phyloP scores from a whole-genome alignment of 2,797 vertebrate species.

The Chrysocyon brachyurus region DNA sequence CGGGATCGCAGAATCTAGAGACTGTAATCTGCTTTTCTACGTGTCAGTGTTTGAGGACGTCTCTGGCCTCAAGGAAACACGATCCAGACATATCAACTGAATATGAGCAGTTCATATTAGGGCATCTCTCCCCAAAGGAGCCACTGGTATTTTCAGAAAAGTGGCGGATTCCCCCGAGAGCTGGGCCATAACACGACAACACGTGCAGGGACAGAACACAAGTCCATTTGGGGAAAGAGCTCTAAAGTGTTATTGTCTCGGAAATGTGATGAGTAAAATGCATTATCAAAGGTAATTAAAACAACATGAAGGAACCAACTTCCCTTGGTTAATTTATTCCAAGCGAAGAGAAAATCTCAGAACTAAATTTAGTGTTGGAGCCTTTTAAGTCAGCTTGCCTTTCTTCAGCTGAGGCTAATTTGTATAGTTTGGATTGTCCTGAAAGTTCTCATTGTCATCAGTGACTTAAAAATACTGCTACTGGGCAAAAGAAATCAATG shows the following conservation, averaged over 20 bases:
- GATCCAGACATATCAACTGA: not conserved
- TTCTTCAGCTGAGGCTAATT: constrained; percentile 77
- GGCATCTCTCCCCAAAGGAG: not conserved
- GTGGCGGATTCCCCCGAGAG: not conserved
- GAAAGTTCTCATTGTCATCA: constrained; percentile 79
- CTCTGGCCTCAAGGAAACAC: not conserved
- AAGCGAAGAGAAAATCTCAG: constrained; percentile 73
- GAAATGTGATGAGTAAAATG: constrained; percentile 71
- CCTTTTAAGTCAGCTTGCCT: constrained; percentile 69
- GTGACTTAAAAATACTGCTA: constrained; percentile 84
- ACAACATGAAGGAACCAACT: constrained; percentile 43
- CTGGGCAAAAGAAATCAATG: constrained; percentile 82
- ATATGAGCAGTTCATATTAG: not conserved
- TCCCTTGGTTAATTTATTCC: constrained; percentile 74
- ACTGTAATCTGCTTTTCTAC: not conserved
- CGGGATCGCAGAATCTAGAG: not conserved
- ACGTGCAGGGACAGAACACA: not conserved
- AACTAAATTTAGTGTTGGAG: constrained; percentile 65
- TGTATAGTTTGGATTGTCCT: constrained; percentile 76
- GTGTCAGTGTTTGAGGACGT: not conserved
- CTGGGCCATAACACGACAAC: not conserved
- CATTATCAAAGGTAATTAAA: constrained; percentile 67
- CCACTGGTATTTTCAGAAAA: not conserved
- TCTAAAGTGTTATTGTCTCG: constrained; percentile 35
- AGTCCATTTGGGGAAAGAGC: constrained; percentile 28